Conservation (phyloP, 2,888 invertebrate genomes). For the Cetonia aurata region DNA sequence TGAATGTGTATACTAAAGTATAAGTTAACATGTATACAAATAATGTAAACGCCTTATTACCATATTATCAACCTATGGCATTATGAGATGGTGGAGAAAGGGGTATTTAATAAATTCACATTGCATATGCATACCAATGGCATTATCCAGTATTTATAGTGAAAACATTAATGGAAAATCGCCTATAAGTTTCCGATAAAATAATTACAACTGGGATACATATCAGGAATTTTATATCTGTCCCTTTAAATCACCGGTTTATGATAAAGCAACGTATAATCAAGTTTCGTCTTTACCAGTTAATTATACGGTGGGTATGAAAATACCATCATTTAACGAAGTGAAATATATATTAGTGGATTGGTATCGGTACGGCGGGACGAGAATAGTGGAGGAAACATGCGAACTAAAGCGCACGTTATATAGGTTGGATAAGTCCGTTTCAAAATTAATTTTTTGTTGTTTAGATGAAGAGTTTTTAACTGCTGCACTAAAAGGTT, state of each 20-base stretch:
- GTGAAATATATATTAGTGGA: slow-evolving; percentile 4
- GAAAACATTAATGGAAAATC: not conserved
- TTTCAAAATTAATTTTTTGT: too few species aligned
- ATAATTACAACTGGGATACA: not conserved
- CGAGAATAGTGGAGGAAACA: too few species aligned
- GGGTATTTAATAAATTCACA: too few species aligned
- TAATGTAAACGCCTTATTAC: too few species aligned
- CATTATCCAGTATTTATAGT: not conserved
- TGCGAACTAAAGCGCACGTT: too few species aligned
- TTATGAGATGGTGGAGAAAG: too few species aligned
- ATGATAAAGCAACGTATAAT: slow-evolving; percentile 7
- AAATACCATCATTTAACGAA: not conserved
- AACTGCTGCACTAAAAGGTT: too few species aligned
- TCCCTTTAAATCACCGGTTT: slow-evolving; percentile 4
- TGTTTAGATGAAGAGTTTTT: too few species aligned
- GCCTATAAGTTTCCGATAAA: slow-evolving; percentile 16
- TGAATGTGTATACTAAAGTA: too few species aligned
- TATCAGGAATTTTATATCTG: slow-evolving; percentile 9
- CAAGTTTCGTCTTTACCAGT: not conserved
- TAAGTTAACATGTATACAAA: too few species aligned
- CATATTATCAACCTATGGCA: too few species aligned
- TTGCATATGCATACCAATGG: not conserved
- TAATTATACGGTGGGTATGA: slow-evolving; percentile 3
- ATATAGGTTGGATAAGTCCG: too few species aligned
- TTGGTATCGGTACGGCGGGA: not conserved